A percentile compares a stretch with the other conserved stretches of the same genome.
Evolutionary conservation across 2,113 vertebrate genomes (phyloP).

Genomic region (Mormyrus lacerda): DNA sequence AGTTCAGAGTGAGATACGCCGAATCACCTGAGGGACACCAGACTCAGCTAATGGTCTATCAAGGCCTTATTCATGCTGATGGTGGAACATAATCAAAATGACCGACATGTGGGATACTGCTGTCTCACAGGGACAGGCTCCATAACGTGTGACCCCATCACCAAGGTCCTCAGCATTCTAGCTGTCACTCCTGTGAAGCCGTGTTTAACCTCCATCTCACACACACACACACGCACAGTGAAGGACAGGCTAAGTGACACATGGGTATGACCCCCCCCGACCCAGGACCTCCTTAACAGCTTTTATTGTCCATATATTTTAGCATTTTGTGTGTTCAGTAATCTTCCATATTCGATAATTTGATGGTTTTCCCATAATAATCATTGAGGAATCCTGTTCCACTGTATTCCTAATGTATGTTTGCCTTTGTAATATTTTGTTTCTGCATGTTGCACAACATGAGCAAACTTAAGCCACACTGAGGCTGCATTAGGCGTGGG

Average conservation of each 20-base stretch:
- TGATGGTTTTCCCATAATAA: background rate
- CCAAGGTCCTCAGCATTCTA: too few species aligned
- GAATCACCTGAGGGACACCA: background rate
- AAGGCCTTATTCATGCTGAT: background rate
- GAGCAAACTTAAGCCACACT: background rate
- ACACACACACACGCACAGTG: too few species aligned
- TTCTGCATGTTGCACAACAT: background rate
- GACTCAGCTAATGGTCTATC: background rate
- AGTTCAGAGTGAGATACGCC: background rate
- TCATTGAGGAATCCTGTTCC: background rate
- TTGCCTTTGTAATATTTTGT: background rate
- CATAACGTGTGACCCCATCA: background rate
- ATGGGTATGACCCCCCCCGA: too few species aligned
- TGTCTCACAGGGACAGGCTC: background rate
- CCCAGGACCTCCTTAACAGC: too few species aligned
- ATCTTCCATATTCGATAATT: too few species aligned
- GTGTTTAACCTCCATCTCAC: too few species aligned
- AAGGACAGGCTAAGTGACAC: too few species aligned
- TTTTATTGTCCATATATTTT: too few species aligned
- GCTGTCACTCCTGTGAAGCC: too few species aligned
- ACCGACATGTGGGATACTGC: background rate
- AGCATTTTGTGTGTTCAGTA: too few species aligned
- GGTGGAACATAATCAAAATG: too few species aligned
- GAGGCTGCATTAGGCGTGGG: background rate
- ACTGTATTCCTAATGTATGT: background rate